Percentiles rank a stretch among this genome's conserved stretches.
Conservation (phyloP, 2,797 vertebrate genomes). For the Bradypodion ventrale region DNA sequence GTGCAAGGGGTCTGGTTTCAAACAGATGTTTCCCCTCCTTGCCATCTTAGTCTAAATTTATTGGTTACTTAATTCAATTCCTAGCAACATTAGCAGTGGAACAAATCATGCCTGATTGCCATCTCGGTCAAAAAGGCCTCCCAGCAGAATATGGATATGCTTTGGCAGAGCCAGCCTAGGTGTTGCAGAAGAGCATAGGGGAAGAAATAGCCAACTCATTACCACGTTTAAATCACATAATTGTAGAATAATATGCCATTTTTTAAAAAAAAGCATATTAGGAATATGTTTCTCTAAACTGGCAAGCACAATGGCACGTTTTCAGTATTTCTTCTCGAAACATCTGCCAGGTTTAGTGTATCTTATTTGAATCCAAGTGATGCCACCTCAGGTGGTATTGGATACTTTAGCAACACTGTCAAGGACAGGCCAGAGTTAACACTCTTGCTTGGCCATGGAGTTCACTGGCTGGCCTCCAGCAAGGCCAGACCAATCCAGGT, state of each 20-base stretch:
- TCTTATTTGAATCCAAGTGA: conserved; percentile 12
- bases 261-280: neutral
- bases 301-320: neutral
- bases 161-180: neutral
- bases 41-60: neutral
- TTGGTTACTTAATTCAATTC: conserved; percentile 26
- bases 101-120: conserved; percentile 7
- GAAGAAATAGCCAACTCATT: too few species aligned
- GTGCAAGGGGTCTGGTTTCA: neutral
- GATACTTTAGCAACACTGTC: conserved; percentile 12
- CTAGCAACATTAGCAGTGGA: conserved; percentile 19
- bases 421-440: neutral
- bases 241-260: neutral
- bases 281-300: neutral
- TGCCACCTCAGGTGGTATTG: too few species aligned
- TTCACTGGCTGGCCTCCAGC: neutral
- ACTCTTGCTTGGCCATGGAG: neutral
- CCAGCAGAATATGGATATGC: neutral
- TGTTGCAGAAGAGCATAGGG: neutral
- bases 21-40: neutral
- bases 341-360: neutral
- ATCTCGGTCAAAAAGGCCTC: conserved; percentile 23
- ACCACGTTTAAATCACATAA: neutral
- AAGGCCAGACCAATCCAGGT: neutral
- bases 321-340: neutral